These are phyloP conservation scores for Xerus rutilus DNA, from an alignment of 2,797 vertebrate genomes.

Conservation along the genomic window DNA sequence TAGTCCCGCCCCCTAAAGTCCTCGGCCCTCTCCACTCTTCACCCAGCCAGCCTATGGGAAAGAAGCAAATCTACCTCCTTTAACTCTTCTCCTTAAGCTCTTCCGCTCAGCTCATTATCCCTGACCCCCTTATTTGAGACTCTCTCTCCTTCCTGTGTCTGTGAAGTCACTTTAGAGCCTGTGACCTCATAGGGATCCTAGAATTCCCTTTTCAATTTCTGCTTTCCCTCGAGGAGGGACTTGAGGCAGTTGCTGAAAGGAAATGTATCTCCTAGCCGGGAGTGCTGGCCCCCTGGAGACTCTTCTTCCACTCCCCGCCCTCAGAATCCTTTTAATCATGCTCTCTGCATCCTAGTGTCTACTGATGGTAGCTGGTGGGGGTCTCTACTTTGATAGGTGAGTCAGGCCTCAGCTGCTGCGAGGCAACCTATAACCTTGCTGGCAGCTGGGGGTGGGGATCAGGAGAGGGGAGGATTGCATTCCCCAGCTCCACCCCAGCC, in stretches of 20 bases:
- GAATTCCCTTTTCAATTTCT: constrained; percentile 66
- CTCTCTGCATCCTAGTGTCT: background rate
- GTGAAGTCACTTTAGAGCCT: constrained; percentile 68
- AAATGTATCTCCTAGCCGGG: constrained; percentile 50
- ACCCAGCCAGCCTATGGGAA: constrained; percentile 2
- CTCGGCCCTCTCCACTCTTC: background rate
- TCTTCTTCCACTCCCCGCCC: background rate
- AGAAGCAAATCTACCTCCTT: constrained; percentile 22
- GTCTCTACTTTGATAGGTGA: constrained; percentile 61
- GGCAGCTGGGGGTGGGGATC: constrained; percentile 49
- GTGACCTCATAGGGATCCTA: constrained; percentile 70
- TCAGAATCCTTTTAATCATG: background rate
- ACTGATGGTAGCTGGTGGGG: background rate
- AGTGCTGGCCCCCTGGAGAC: background rate
- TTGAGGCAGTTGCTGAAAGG: constrained; percentile 54
- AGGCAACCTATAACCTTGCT: constrained; percentile 51
- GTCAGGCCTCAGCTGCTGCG: constrained; percentile 69
- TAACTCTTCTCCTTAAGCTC: background rate
- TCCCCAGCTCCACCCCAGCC: constrained; percentile 49
- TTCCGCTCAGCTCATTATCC: constrained; percentile 11
- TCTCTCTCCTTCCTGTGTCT: background rate
- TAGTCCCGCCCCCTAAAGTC: background rate
- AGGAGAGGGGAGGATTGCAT: constrained; percentile 35
- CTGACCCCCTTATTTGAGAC: constrained; percentile 1
- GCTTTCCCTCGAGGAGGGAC: constrained; percentile 40